Percentiles rank a stretch among this genome's conserved stretches.
These are phyloP conservation scores for Rhaphigaster nebulosa DNA, from an alignment of 2,888 invertebrate species.

Conservation along the genomic window DNA sequence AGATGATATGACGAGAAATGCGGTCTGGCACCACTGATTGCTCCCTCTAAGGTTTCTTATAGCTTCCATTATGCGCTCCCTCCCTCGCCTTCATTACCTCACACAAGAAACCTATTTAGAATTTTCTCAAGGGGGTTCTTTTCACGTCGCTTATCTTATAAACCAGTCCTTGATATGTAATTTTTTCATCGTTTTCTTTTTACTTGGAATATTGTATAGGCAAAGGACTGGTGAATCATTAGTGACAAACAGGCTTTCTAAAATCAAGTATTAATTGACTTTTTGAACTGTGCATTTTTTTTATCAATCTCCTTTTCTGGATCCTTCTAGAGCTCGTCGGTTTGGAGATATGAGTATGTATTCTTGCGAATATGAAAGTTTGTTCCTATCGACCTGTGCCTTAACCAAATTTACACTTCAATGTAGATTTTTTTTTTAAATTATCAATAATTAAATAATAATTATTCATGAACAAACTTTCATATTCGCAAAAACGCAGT, in stretches of 20 bases:
- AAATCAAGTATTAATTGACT: neutral
- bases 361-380: too few relatives aligned
- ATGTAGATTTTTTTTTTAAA: too few relatives aligned
- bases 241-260: neutral
- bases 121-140: neutral
- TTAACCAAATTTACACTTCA: too few relatives aligned
- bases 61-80: neutral
- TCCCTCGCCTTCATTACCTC: neutral
- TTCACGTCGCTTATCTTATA: constrained; percentile 17
- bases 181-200: neutral
- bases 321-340: too few relatives aligned
- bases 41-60: constrained; percentile 25
- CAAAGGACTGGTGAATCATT: neutral
- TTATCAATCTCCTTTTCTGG: too few relatives aligned
- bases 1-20: constrained; percentile 20
- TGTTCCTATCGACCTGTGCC: too few relatives aligned
- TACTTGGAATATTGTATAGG: neutral
- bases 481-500: too few relatives aligned
- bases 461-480: too few relatives aligned
- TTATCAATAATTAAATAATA: too few relatives aligned
- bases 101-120: constrained; percentile 10
- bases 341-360: too few relatives aligned
- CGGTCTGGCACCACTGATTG: constrained; percentile 23
- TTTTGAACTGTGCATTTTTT: too few relatives aligned
- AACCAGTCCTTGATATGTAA: neutral